These are phyloP conservation scores for Chelidonichthys spinosus DNA, from an alignment of 2,797 vertebrate species.

Conservation along the genomic window DNA sequence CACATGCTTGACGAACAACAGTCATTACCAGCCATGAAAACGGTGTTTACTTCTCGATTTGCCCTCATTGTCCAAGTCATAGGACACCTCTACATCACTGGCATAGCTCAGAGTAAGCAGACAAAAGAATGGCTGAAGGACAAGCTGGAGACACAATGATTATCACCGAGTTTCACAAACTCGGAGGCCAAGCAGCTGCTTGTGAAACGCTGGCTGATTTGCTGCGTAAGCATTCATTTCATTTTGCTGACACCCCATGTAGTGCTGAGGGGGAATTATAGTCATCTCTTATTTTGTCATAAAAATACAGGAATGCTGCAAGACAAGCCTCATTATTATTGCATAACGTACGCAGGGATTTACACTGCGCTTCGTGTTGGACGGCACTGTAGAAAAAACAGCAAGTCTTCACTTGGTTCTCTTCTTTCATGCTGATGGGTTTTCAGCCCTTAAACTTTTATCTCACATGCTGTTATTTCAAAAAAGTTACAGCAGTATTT, in stretches of 20 bases:
- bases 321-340: not conserved
- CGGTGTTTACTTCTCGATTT: constrained; percentile 50
- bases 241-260: not conserved
- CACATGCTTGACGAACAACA: constrained; percentile 45
- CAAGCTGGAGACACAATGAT: constrained; percentile 2
- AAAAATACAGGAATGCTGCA: not conserved
- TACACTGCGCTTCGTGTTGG: not conserved
- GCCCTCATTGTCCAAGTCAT: not conserved
- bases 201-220: not conserved
- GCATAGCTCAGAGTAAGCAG: constrained; percentile 27
- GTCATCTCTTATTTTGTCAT: not conserved
- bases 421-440: no score
- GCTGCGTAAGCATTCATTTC: constrained; percentile 18
- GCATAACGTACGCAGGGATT: not conserved
- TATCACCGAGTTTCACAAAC: constrained; percentile 3
- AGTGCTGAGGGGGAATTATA: not conserved
- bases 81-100: constrained; percentile 5
- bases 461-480: no score
- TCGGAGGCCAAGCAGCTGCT: constrained; percentile 11
- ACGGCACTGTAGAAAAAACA: not conserved
- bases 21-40: constrained; percentile 54
- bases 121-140: constrained; percentile 5
- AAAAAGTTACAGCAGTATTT: no score
- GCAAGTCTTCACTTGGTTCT: not conserved
- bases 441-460: no score